Evolutionary conservation across 2,888 invertebrate genomes (phyloP).

Genomic region (Elysia crispata): DNA sequence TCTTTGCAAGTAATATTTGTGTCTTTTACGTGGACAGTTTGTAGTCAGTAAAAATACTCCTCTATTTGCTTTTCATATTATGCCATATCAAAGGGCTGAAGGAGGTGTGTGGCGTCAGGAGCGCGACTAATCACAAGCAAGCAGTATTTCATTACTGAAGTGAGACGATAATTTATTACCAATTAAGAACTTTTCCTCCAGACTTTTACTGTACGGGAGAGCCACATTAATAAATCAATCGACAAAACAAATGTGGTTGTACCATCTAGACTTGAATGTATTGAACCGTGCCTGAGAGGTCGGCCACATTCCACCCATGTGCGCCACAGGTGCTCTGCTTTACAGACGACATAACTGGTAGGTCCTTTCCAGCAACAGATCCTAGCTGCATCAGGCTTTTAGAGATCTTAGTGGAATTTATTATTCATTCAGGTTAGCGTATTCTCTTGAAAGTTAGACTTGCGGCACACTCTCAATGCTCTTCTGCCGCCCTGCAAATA

Average conservation of each 20-base stretch:
- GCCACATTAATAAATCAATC: conserved; percentile 68
- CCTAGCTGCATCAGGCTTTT: conserved; percentile 75
- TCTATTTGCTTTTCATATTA: background rate
- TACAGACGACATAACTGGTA: conserved; percentile 72
- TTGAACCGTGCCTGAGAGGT: conserved; percentile 74
- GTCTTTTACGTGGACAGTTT: too few species aligned
- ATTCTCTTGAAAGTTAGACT: conserved; percentile 50
- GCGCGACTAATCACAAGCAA: conserved; percentile 63
- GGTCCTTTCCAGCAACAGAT: conserved; percentile 71
- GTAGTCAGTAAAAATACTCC: too few species aligned
- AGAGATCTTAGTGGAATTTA: conserved; percentile 71
- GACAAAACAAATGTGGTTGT: conserved; percentile 62
- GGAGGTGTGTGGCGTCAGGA: conserved; percentile 55
- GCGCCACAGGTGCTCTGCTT: conserved; percentile 73
- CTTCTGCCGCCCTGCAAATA: conserved; percentile 30
- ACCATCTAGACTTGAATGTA: conserved; percentile 72
- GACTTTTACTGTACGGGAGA: conserved; percentile 62
- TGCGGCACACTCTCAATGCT: conserved; percentile 43
- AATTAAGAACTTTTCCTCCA: conserved; percentile 72
- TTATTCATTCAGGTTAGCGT: conserved; percentile 70
- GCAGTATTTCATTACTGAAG: conserved; percentile 55
- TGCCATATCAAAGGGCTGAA: conserved; percentile 54
- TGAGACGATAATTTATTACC: conserved; percentile 69
- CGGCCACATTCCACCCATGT: conserved; percentile 77
- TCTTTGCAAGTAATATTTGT: too few species aligned